A percentile compares a stretch with the other conserved stretches of the same genome.
Conservation (phyloP, 2,888 invertebrate genomes). For the Drosophila buzzatii region DNA sequence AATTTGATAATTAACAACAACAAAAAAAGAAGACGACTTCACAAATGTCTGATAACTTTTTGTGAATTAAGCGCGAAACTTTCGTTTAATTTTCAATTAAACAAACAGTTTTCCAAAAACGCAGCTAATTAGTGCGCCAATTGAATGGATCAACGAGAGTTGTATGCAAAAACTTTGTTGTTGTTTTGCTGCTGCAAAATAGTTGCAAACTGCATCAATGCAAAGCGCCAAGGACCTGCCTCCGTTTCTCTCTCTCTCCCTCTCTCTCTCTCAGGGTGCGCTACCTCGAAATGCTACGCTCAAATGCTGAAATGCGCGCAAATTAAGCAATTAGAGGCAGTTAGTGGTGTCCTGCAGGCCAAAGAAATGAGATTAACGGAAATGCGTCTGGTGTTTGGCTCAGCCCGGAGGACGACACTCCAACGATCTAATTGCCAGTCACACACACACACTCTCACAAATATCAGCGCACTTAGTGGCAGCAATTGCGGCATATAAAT, state of each 20-base stretch:
- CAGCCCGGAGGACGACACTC: slow-evolving; percentile 9
- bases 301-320: slow-evolving; percentile 53
- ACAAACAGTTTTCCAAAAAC: slow-evolving; percentile 55
- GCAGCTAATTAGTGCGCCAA: slow-evolving; percentile 64
- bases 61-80: slow-evolving; percentile 10
- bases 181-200: slow-evolving; percentile 29
- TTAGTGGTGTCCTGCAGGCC: slow-evolving; percentile 18
- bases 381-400: slow-evolving; percentile 3
- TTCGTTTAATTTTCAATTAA: slow-evolving; percentile 61
- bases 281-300: slow-evolving; percentile 19
- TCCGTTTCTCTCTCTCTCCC: neutral
- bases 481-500: slow-evolving; percentile 66
- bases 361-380: slow-evolving; percentile 42
- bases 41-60: slow-evolving; percentile 35
- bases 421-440: slow-evolving; percentile 55
- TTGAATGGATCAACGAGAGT: slow-evolving; percentile 33
- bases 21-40: neutral
- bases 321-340: slow-evolving; percentile 68
- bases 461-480: slow-evolving; percentile 38
- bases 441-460: slow-evolving; percentile 28
- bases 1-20: neutral
- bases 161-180: slow-evolving; percentile 15
- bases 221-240: slow-evolving; percentile 5
- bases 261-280: neutral
- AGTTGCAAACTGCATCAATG: slow-evolving; percentile 38